Base-by-base conservation (phyloP, 2,888 invertebrate genomes). In the Hydropsyche betteni region DNA sequence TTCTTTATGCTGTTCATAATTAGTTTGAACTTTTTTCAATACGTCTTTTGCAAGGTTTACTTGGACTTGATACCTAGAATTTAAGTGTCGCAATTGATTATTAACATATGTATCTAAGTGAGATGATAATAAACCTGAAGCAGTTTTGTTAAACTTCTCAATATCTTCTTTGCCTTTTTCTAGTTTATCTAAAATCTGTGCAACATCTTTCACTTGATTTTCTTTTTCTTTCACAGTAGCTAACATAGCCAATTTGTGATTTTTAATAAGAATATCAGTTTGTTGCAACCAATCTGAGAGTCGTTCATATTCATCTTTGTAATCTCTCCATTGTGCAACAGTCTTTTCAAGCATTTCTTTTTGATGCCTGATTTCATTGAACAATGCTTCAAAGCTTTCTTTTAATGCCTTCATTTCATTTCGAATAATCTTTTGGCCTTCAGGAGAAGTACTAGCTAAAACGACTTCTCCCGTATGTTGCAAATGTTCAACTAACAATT, bases 271-370 rank as follows among this genome's bases (percentile, higher is more conserved):
- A 81, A 96, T 95, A 81, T 96, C 96, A 81, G 94, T 94, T 83
- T 96, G 96, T 82, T 96, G 96, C 44, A 97, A 84, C 96, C 96
- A 97, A 83, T 97, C 96, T 71, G 95, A 95, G 14, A 97, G 85
- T 77, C 94, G 90, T 83, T 97, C 96, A 82, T 94, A 96, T 84
- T 97, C 96, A 82, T 96, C 96, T 84, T 96, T 96, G 85, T 94
- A 97, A 78, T 95, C 94, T 74, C 95, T 90, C 94, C 96, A 95
- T 82, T 95, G 94, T 73, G 89, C 89, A 76, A 96, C 90, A 3
- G 93, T 94, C 2, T 90, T 90, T 85, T 95, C 95, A 24, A 97
- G 84, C 82, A 94, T 93, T 80, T 91, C 92, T 82, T 96, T 95
- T 83, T 96, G 95, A 81, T 93, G 90, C 82, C 92, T 91, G 51